A percentile compares a stretch with the other conserved stretches of the same genome.
phyloP scores from a whole-genome alignment of 2,888 invertebrate genomes.

The Drepanosiphum platanoidis region DNA sequence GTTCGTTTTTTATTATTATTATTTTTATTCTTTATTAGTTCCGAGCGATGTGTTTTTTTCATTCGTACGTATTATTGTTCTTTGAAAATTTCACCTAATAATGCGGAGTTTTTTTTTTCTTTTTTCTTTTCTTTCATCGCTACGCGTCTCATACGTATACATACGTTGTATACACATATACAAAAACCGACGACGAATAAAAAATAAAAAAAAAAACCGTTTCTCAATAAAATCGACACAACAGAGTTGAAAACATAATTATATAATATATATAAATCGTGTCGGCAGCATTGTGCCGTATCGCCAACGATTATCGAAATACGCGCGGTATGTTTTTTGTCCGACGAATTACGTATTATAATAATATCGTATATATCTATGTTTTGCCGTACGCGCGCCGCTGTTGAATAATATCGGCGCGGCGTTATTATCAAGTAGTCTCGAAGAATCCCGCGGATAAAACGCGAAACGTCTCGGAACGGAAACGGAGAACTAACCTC shows the following conservation, averaged over 20 bases:
- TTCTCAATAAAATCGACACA: neutral
- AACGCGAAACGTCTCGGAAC: neutral
- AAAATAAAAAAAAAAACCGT: too few species aligned
- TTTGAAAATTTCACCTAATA: too few species aligned
- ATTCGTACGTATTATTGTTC: neutral
- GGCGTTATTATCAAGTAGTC: neutral
- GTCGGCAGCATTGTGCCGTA: too few species aligned
- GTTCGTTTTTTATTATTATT: conserved; percentile 18
- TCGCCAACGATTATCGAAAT: too few species aligned
- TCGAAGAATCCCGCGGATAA: neutral
- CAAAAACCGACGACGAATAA: neutral
- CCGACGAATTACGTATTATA: too few species aligned
- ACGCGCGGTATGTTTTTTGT: too few species aligned
- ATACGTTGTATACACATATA: too few species aligned
- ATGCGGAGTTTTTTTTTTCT: too few species aligned
- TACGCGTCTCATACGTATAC: too few species aligned
- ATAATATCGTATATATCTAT: too few species aligned
- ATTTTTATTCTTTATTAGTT: conserved; percentile 20
- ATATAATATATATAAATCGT: too few species aligned
- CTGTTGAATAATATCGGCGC: neutral
- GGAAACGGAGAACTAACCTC: conserved; percentile 13
- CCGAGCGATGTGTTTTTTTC: conserved; percentile 14
- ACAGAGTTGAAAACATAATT: neutral
- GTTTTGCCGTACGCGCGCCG: neutral
- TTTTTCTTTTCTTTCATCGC: too few species aligned